phyloP scores from a whole-genome alignment of 35 echinoderm and acorn worm species.

The Apostichopus japonicus region DNA sequence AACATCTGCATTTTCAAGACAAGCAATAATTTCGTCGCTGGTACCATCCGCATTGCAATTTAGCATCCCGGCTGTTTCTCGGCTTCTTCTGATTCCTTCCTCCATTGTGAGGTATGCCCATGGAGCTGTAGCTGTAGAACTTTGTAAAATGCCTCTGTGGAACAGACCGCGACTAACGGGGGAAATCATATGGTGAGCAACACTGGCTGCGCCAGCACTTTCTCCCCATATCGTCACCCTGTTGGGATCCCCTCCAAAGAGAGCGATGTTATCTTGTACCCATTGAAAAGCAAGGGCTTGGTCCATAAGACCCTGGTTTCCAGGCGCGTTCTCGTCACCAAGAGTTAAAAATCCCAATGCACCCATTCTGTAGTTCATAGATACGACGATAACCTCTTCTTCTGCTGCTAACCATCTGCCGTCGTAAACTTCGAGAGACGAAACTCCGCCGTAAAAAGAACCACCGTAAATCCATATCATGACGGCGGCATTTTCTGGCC shows the following conservation, averaged over 20 bases:
- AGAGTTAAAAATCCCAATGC: conserved; percentile 81
- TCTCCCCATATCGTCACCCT: conserved; percentile 83
- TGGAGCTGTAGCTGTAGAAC: conserved; percentile 69
- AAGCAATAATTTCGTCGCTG: conserved; percentile 64
- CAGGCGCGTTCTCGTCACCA: conserved; percentile 75
- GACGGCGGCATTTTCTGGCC: conserved; percentile 60
- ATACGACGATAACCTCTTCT: conserved; percentile 84
- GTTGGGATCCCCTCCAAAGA: conserved; percentile 74
- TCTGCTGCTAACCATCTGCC: conserved; percentile 73
- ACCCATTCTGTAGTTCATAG: conserved; percentile 93
- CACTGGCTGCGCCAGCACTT: conserved; percentile 85
- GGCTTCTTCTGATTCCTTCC: conserved; percentile 64
- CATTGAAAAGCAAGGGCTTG: conserved; percentile 77
- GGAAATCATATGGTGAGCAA: conserved; percentile 79
- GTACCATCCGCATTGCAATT: conserved; percentile 53
- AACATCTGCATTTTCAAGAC: conserved; percentile 55
- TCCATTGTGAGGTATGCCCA: conserved; percentile 77
- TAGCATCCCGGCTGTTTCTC: conserved; percentile 56
- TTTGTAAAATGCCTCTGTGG: conserved; percentile 81
- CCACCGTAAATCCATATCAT: conserved; percentile 99
- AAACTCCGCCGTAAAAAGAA: conserved; percentile 66
- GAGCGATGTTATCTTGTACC: conserved; percentile 82
- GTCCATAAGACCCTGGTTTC: conserved; percentile 88
- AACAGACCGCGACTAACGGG: conserved; percentile 66
- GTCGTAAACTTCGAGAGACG: conserved; percentile 88